These are phyloP conservation scores for Griposia aprilina DNA, from an alignment of 2,888 invertebrate species.

Conservation along the genomic window DNA sequence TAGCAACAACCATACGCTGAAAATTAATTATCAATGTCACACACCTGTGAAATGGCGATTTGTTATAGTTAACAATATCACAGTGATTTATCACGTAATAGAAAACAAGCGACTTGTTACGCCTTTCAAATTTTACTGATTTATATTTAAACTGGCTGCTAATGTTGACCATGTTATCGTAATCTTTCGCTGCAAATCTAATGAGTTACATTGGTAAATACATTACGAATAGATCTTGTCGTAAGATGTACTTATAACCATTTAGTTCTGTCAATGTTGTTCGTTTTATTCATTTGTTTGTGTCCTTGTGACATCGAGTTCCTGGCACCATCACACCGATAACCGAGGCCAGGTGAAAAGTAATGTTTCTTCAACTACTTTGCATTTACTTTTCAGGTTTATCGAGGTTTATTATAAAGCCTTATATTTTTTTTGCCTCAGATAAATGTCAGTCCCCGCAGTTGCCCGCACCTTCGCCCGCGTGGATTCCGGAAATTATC, in stretches of 20 bases:
- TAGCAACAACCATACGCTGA: constrained; percentile 58
- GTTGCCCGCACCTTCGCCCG: too few relatives aligned
- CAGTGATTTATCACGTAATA: constrained; percentile 43
- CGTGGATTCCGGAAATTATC: too few relatives aligned
- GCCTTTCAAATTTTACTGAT: constrained; percentile 45
- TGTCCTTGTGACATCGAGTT: constrained; percentile 46
- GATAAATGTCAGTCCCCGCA: too few relatives aligned
- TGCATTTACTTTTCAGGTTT: constrained; percentile 8
- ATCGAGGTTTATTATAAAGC: too few relatives aligned
- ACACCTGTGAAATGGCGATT: constrained; percentile 63
- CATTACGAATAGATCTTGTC: constrained; percentile 43
- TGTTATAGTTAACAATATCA: constrained; percentile 48
- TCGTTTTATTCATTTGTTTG: constrained; percentile 19
- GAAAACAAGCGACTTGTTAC: constrained; percentile 9
- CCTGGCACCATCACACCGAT: constrained; percentile 29
- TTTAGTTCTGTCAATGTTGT: constrained; percentile 39
- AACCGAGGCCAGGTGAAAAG: constrained; percentile 28
- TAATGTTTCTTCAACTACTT: not conserved
- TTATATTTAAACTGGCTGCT: constrained; percentile 40
- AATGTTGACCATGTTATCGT: constrained; percentile 43
- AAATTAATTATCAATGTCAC: constrained; percentile 63
- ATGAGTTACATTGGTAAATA: constrained; percentile 28
- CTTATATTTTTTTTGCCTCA: not conserved
- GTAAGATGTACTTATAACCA: constrained; percentile 25
- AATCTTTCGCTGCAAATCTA: constrained; percentile 48